These are phyloP conservation scores for Casuarius casuarius DNA, from an alignment of 2,113 vertebrate species.

Conservation along the genomic window DNA sequence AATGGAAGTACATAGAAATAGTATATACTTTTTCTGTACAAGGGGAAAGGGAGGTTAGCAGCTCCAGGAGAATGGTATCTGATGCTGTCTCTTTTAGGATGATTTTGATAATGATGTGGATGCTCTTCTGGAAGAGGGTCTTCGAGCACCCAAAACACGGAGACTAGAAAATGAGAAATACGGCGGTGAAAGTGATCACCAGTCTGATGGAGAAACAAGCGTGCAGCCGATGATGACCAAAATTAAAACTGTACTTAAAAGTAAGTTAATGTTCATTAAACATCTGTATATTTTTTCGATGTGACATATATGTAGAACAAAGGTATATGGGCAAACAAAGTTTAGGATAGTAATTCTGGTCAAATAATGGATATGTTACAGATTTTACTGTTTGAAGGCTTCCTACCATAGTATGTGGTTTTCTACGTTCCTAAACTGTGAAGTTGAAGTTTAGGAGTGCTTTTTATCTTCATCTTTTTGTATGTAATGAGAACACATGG, in stretches of 20 bases:
- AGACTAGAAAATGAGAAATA: conserved; percentile 89
- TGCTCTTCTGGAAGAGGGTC: conserved; percentile 95
- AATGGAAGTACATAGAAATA: background rate
- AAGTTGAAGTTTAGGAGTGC: background rate
- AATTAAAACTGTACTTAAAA: conserved; percentile 99
- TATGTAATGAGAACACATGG: background rate
- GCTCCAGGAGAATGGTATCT: conserved; percentile 50
- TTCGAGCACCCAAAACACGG: conserved; percentile 95
- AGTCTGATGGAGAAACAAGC: conserved; percentile 91
- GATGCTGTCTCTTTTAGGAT: conserved; percentile 89
- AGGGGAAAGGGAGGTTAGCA: conserved; percentile 28
- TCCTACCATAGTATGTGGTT: background rate
- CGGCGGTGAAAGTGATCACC: conserved; percentile 91
- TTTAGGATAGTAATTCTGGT: background rate
- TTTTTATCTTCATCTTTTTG: background rate
- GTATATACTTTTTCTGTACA: background rate
- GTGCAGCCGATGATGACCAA: conserved; percentile 99
- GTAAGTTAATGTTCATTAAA: conserved; percentile 78
- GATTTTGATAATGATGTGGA: conserved; percentile 99
- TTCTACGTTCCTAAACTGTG: background rate
- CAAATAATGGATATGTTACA: background rate
- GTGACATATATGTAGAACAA: background rate
- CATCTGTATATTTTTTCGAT: background rate
- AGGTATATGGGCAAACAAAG: background rate
- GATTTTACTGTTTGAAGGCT: background rate